These are phyloP conservation scores for Hippolais icterina DNA, from an alignment of 2,113 vertebrate species.

Conservation along the genomic window DNA sequence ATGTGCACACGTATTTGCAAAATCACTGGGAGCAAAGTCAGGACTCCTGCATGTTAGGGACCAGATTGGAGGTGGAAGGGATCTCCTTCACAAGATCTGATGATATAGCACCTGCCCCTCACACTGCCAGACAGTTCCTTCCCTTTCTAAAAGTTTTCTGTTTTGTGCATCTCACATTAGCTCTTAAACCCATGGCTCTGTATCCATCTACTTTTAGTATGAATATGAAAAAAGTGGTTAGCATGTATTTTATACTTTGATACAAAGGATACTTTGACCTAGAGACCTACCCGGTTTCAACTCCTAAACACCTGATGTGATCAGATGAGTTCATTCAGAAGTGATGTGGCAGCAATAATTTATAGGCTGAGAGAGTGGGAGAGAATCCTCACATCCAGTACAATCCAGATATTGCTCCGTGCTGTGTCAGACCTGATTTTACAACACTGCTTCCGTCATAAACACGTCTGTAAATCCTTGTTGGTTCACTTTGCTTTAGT, in stretches of 20 bases:
- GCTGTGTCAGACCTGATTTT: not conserved
- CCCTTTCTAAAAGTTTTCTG: not conserved
- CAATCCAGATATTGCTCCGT: not conserved
- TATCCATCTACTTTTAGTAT: not conserved
- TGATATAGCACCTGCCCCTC: not conserved
- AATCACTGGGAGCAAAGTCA: not conserved
- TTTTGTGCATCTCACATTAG: not conserved
- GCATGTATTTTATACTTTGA: not conserved
- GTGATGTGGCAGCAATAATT: not conserved
- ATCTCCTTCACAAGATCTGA: not conserved
- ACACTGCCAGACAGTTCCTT: not conserved
- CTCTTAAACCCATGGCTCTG: not conserved
- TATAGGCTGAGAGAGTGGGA: not conserved
- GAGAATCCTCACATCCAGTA: not conserved
- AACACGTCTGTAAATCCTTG: not conserved
- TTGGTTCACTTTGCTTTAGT: not conserved
- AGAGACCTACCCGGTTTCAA: not conserved
- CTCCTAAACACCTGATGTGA: not conserved
- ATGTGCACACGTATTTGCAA: rapidly evolving
- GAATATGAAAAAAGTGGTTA: not conserved
- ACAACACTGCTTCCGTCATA: not conserved
- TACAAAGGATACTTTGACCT: not conserved
- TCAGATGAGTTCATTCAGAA: not conserved
- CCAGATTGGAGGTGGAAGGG: not conserved
- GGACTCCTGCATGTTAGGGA: not conserved